Evolutionary conservation across 2,888 invertebrate genomes (phyloP).

Genomic region (Yponomeuta malinellus): DNA sequence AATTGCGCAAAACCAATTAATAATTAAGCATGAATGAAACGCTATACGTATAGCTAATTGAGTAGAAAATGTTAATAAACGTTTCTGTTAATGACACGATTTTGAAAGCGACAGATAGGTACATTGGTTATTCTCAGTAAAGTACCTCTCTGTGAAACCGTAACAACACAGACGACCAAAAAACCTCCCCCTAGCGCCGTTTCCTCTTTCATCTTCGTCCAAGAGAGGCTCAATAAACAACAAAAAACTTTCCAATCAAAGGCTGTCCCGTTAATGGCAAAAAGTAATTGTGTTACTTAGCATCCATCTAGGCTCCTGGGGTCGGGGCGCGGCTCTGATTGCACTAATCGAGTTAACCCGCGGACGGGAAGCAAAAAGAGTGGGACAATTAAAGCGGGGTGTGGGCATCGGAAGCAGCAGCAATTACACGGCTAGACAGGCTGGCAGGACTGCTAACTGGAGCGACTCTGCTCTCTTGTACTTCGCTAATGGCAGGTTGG

Average conservation of each 20-base stretch:
- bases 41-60: slow-evolving; percentile 66
- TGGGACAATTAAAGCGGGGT: slow-evolving; percentile 55
- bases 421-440: slow-evolving; percentile 9
- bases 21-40: slow-evolving; percentile 71
- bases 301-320: slow-evolving; percentile 14
- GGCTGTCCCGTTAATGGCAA: neutral
- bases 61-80: slow-evolving; percentile 64
- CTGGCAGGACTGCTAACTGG: slow-evolving; percentile 16
- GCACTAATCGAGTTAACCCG: slow-evolving; percentile 66
- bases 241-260: neutral
- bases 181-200: neutral
- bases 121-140: no score
- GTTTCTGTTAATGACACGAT: slow-evolving; percentile 43
- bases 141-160: neutral
- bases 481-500: neutral
- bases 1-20: slow-evolving; percentile 34
- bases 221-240: neutral
- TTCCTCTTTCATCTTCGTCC: neutral
- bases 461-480: slow-evolving; percentile 16
- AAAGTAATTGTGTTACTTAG: neutral
- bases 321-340: slow-evolving; percentile 67
- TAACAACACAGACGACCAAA: neutral
- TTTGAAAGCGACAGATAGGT: neutral
- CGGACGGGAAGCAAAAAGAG: slow-evolving; percentile 68
- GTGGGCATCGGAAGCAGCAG: slow-evolving; percentile 59